A percentile compares a stretch with the other conserved stretches of the same genome.
phyloP scores from a whole-genome alignment of 30 jellyfish, hydroid and myxozoan species.

The Nemopilema nomurai region DNA sequence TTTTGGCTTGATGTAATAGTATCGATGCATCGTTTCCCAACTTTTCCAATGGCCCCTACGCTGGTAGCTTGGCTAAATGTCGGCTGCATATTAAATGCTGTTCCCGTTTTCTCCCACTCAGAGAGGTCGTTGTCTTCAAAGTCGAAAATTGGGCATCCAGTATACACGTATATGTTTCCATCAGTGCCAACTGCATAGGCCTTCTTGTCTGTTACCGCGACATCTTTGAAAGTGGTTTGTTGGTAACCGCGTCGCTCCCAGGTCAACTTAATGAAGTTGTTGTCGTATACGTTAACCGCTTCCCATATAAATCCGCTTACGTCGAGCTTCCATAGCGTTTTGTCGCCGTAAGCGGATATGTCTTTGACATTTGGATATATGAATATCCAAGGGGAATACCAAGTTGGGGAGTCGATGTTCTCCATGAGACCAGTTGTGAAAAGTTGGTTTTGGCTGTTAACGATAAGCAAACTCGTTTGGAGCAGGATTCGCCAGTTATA shows the following conservation, averaged over 20 bases:
- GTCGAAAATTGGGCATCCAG: conserved; percentile 61
- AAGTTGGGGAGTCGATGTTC: conserved; percentile 22
- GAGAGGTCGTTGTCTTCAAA: conserved; percentile 39
- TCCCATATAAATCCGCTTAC: conserved; percentile 35
- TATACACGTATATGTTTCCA: conserved; percentile 23
- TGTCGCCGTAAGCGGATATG: conserved; percentile 39
- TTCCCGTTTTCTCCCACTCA: conserved; percentile 44
- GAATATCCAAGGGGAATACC: conserved; percentile 15
- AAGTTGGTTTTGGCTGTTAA: not conserved
- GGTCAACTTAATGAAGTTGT: conserved; percentile 1
- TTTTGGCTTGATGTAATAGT: conserved; percentile 1
- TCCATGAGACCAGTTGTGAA: conserved; percentile 25
- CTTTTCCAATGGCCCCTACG: conserved; percentile 27
- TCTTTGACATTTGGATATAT: conserved; percentile 7
- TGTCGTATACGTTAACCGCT: conserved; percentile 39
- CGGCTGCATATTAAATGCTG: conserved; percentile 30
- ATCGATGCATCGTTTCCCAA: conserved; percentile 41
- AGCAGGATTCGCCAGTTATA: conserved; percentile 15
- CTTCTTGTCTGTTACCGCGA: conserved; percentile 39
- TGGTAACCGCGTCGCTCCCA: conserved; percentile 50
- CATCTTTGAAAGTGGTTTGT: conserved; percentile 17
- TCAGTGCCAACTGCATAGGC: conserved; percentile 32
- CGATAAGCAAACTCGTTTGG: conserved; percentile 18
- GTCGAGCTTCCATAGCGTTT: conserved; percentile 35
- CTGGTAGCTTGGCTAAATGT: not conserved